These are phyloP conservation scores for Andrena flavipes DNA, from an alignment of 2,888 invertebrate genomes.

Conservation along the genomic window DNA sequence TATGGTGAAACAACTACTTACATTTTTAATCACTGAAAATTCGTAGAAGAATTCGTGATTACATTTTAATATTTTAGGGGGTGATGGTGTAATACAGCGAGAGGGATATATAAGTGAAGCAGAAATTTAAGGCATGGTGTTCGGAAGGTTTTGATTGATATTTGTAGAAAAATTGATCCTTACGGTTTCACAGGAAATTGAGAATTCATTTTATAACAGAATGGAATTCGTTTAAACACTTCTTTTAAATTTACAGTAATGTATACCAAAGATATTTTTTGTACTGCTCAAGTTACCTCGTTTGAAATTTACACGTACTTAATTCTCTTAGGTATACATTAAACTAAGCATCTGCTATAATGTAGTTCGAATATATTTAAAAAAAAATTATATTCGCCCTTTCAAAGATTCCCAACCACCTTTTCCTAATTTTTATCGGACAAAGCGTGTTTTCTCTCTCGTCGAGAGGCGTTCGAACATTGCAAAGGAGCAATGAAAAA, in stretches of 20 bases:
- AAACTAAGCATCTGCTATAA: background rate
- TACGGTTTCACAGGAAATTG: background rate
- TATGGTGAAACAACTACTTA: too few relatives aligned
- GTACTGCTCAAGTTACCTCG: background rate
- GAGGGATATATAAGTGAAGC: background rate
- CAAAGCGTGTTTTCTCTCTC: constrained; percentile 24
- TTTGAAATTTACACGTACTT: background rate
- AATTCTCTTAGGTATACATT: background rate
- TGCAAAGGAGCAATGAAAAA: background rate
- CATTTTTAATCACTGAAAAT: too few relatives aligned
- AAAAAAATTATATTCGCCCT: too few relatives aligned
- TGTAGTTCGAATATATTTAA: too few relatives aligned
- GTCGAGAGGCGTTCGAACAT: constrained; percentile 23
- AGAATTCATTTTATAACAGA: background rate
- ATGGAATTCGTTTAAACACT: background rate
- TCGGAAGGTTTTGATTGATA: background rate
- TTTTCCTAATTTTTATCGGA: constrained; percentile 3
- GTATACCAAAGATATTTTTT: background rate
- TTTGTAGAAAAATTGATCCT: background rate
- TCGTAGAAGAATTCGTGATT: too few relatives aligned
- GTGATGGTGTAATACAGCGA: too few relatives aligned
- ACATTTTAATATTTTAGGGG: too few relatives aligned
- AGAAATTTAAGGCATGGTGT: background rate
- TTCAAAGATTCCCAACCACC: background rate
- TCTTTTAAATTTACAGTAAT: background rate